These are phyloP conservation scores for Ellobium chinense DNA, from an alignment of 2,888 invertebrate species.

Conservation along the genomic window DNA sequence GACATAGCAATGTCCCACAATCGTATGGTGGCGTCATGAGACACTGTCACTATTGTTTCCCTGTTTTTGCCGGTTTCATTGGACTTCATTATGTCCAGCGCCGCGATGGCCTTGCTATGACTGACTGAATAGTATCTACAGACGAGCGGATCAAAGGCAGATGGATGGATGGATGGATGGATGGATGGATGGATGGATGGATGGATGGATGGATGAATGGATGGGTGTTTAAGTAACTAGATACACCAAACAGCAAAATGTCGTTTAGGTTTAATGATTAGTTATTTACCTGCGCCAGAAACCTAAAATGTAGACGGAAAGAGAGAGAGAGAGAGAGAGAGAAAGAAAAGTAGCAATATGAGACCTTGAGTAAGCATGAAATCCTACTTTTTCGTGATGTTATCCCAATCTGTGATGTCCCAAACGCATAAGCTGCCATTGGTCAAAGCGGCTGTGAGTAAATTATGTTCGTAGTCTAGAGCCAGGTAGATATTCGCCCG, in stretches of 20 bases:
- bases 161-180: too few relatives aligned
- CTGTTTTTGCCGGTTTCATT: not conserved
- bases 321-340: not conserved
- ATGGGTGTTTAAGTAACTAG: not conserved
- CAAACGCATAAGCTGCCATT: slow-evolving; percentile 40
- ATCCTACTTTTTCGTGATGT: slow-evolving; percentile 38
- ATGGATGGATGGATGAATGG: too few relatives aligned
- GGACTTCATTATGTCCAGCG: slow-evolving; percentile 10
- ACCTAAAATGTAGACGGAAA: too few relatives aligned
- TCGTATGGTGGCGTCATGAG: slow-evolving; percentile 34
- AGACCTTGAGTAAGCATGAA: too few relatives aligned
- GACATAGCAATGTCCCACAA: slow-evolving; percentile 31
- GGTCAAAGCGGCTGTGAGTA: slow-evolving; percentile 28
- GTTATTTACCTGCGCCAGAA: too few relatives aligned
- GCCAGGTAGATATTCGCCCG: slow-evolving; percentile 32
- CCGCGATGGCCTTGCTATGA: slow-evolving; percentile 30
- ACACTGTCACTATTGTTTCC: slow-evolving; percentile 31
- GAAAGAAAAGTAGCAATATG: not conserved
- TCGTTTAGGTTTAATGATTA: too few relatives aligned
- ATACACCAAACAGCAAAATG: too few relatives aligned
- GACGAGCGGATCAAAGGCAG: too few relatives aligned
- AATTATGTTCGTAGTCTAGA: slow-evolving; percentile 10
- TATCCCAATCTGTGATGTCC: slow-evolving; percentile 20
- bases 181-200: too few relatives aligned
- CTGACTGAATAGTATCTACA: slow-evolving; percentile 31